These are phyloP conservation scores for Mactra quadrangularis DNA, from an alignment of 1,140 invertebrate species.

Conservation along the genomic window DNA sequence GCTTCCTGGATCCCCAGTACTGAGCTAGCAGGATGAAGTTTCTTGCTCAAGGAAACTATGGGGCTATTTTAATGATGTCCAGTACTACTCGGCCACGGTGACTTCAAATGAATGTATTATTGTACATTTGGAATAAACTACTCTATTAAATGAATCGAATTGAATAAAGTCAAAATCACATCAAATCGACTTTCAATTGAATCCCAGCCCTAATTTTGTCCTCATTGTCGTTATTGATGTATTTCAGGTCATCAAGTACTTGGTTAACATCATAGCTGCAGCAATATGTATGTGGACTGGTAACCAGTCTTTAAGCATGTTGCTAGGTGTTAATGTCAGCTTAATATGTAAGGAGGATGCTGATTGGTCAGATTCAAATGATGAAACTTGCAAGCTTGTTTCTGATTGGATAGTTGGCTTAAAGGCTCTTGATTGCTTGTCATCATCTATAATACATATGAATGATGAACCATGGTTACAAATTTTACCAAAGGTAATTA, in stretches of 20 bases:
- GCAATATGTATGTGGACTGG: slow-evolving; percentile 46
- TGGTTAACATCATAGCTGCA: slow-evolving; percentile 33
- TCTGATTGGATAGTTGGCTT: not conserved
- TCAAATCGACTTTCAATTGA: no score
- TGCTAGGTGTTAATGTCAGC: slow-evolving; percentile 29
- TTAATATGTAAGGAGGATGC: not conserved
- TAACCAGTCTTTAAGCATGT: not conserved
- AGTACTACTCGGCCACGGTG: no score
- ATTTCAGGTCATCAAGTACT: slow-evolving; percentile 41
- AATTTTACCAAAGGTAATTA: slow-evolving; percentile 50
- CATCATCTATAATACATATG: slow-evolving; percentile 5
- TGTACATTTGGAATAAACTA: no score
- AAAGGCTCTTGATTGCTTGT: slow-evolving; percentile 17
- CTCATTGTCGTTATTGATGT: not conserved
- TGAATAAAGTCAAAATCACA: no score
- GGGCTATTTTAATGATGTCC: no score
- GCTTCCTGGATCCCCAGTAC: no score
- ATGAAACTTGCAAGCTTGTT: not conserved
- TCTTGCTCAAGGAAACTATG: no score
- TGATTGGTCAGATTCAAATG: not conserved
- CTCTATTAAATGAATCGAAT: no score
- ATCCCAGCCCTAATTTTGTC: no score
- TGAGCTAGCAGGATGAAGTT: no score
- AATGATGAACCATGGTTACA: slow-evolving; percentile 35
- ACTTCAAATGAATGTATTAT: no score